Evolutionary conservation across 2,888 invertebrate species (phyloP).

Genomic region (Tridacna gigas): DNA sequence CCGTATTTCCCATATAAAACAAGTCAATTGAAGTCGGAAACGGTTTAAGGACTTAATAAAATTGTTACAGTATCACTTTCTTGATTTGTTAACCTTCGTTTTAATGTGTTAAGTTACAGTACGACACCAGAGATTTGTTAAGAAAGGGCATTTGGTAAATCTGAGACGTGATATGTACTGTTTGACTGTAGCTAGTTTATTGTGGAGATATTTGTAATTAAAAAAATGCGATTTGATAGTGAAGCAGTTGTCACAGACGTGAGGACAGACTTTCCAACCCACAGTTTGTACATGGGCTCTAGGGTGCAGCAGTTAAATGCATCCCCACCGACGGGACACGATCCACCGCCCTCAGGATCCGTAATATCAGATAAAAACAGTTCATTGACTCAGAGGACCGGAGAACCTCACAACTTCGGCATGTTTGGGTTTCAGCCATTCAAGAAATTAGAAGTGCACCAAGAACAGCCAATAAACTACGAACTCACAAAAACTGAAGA

Average conservation of each 20-base stretch:
- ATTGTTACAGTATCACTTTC: constrained; percentile 21
- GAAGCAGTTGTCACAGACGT: constrained; percentile 56
- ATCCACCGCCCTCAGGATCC: constrained; percentile 38
- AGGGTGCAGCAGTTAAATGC: constrained; percentile 40
- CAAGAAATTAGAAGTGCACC: neutral
- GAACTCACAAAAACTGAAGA: constrained; percentile 1
- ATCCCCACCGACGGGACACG: constrained; percentile 54
- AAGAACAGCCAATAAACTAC: constrained; percentile 27
- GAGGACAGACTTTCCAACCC: constrained; percentile 56
- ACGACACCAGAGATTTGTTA: neutral
- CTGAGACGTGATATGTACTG: neutral
- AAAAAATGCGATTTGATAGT: constrained; percentile 68
- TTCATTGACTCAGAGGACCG: neutral
- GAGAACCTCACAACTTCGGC: neutral
- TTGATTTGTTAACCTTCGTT: constrained; percentile 23
- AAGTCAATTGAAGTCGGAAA: constrained; percentile 23
- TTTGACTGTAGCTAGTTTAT: neutral
- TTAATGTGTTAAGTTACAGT: neutral
- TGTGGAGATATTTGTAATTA: neutral
- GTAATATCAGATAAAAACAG: neutral
- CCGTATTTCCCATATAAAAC: constrained; percentile 18
- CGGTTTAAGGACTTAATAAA: constrained; percentile 19
- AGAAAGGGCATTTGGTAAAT: neutral
- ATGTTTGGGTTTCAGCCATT: constrained; percentile 13
- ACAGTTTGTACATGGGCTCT: constrained; percentile 42